Evolutionary conservation across 1,140 invertebrate species (phyloP).

Genomic region (Ostrea denselamellosa): DNA sequence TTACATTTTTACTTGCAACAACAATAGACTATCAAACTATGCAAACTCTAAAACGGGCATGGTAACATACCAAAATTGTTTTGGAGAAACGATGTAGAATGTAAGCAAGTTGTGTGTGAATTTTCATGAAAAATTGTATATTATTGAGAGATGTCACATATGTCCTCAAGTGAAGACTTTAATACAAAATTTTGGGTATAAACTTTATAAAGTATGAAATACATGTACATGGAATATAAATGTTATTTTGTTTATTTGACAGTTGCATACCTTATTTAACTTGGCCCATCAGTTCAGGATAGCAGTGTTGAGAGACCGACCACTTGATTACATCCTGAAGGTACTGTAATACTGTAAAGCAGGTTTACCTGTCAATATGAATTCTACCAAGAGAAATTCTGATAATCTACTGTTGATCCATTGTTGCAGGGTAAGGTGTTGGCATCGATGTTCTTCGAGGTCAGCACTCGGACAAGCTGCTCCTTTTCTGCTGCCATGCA

Average conservation of each 20-base stretch:
- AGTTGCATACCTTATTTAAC: slow-evolving; percentile 96
- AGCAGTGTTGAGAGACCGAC: slow-evolving; percentile 89
- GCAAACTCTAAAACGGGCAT: too few relatives aligned
- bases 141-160: too few relatives aligned
- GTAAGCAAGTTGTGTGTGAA: too few relatives aligned
- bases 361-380: neutral
- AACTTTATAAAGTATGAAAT: too few relatives aligned
- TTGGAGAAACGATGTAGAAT: too few relatives aligned
- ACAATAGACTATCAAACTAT: too few relatives aligned
- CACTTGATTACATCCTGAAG: slow-evolving; percentile 91
- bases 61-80: too few relatives aligned
- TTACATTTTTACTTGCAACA: too few relatives aligned
- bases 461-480: slow-evolving; percentile 95
- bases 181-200: too few relatives aligned
- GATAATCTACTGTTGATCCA: neutral
- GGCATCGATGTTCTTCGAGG: slow-evolving; percentile 98
- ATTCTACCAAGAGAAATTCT: neutral
- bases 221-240: neutral
- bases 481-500: slow-evolving; percentile 98
- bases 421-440: slow-evolving; percentile 90
- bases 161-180: too few relatives aligned
- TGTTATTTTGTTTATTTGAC: slow-evolving; percentile 68
- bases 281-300: slow-evolving; percentile 92
- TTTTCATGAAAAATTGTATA: too few relatives aligned
- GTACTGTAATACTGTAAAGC: slow-evolving; percentile 76